These are phyloP conservation scores for Pristionchus maxplancki DNA, from an alignment of 2,888 invertebrate species.

Conservation along the genomic window DNA sequence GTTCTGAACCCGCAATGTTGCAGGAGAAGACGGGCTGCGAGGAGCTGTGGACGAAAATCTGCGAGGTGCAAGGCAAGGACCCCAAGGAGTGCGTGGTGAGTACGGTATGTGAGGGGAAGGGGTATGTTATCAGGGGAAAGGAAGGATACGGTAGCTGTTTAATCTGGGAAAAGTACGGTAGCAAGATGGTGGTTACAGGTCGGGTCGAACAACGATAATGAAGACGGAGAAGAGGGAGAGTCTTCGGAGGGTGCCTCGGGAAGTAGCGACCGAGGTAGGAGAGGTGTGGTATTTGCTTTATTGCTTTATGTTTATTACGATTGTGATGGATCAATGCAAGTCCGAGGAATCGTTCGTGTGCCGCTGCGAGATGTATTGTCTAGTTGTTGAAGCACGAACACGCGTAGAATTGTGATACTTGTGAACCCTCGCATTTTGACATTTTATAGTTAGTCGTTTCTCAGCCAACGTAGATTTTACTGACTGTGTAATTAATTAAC, in stretches of 20 bases:
- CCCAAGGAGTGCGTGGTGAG: slow-evolving; percentile 95
- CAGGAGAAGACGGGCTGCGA: slow-evolving; percentile 97
- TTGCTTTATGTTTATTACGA: background rate
- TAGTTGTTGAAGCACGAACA: too few species aligned
- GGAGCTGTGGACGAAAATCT: slow-evolving; percentile 99
- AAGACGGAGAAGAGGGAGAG: slow-evolving; percentile 45
- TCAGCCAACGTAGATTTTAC: too few species aligned
- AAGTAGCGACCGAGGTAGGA: background rate
- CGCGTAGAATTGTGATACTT: too few species aligned
- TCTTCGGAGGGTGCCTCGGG: slow-evolving; percentile 22
- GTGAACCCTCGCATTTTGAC: too few species aligned
- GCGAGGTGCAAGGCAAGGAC: slow-evolving; percentile 98
- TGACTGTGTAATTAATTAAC: too few species aligned
- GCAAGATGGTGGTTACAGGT: background rate
- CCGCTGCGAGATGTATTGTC: too few species aligned
- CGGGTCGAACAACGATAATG: background rate
- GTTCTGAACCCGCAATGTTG: background rate
- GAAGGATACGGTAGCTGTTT: background rate
- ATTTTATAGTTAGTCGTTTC: too few species aligned
- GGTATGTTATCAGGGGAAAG: too few species aligned
- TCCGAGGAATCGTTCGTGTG: too few species aligned
- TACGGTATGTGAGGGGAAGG: background rate
- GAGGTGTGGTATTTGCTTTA: background rate
- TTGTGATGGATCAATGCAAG: too few species aligned
- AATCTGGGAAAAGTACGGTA: background rate